These are phyloP conservation scores for Drosophila micromelanica DNA, from an alignment of 1,140 invertebrate genomes.

Conservation along the genomic window DNA sequence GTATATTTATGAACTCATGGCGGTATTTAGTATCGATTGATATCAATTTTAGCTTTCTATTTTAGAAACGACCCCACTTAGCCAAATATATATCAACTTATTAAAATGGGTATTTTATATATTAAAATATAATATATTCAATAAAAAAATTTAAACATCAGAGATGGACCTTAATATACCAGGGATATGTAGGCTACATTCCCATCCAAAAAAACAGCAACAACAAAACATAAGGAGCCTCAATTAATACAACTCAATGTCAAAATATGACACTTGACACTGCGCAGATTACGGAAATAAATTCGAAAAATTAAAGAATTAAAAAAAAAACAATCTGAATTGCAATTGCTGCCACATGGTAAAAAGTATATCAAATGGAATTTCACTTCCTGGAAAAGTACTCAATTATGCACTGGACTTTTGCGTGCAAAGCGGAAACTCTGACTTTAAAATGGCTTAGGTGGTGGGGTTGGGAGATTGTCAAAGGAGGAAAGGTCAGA, in stretches of 20 bases:
- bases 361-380: constrained; percentile 24
- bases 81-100: too few relatives aligned
- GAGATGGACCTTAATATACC: neutral
- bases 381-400: constrained; percentile 2
- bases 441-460: neutral
- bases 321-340: neutral
- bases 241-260: constrained; percentile 76
- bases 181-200: neutral
- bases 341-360: constrained; percentile 10
- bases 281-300: constrained; percentile 51
- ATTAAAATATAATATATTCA: too few relatives aligned
- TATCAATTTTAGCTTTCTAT: too few relatives aligned
- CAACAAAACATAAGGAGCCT: constrained; percentile 29
- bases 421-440: constrained; percentile 3
- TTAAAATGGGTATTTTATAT: too few relatives aligned
- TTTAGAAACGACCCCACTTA: too few relatives aligned
- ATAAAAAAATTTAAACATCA: too few relatives aligned
- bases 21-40: too few relatives aligned
- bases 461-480: neutral
- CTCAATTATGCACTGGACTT: constrained; percentile 21
- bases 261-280: constrained; percentile 67
- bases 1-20: too few relatives aligned
- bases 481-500: constrained; percentile 6
- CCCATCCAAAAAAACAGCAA: constrained; percentile 2
- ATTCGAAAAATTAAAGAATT: constrained; percentile 10